These are phyloP conservation scores for Drosophila nigromelanica DNA, from an alignment of 1,140 invertebrate species.

Conservation along the genomic window DNA sequence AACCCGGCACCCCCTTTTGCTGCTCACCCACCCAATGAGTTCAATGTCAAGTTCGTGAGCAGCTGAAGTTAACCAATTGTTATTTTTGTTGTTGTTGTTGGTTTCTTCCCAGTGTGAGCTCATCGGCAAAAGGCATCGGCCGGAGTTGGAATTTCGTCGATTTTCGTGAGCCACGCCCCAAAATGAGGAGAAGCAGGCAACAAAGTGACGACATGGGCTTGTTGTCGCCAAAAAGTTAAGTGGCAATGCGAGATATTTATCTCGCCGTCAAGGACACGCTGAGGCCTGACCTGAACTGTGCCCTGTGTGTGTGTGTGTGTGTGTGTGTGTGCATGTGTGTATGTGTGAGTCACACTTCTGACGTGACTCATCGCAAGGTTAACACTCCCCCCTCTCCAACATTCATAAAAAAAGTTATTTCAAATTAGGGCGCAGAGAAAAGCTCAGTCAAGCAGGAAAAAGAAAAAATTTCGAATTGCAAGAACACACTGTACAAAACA, in stretches of 20 bases:
- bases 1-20: background rate
- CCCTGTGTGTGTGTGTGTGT: slow-evolving; percentile 40
- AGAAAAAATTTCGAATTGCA: slow-evolving; percentile 9
- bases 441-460: slow-evolving; percentile 6
- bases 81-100: slow-evolving; percentile 10
- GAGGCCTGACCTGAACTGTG: slow-evolving; percentile 7
- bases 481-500: background rate
- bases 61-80: slow-evolving; percentile 6
- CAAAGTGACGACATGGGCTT: slow-evolving; percentile 58
- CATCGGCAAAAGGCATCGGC: slow-evolving; percentile 46
- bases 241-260: slow-evolving; percentile 58
- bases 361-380: slow-evolving; percentile 44
- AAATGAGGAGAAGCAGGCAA: slow-evolving; percentile 10
- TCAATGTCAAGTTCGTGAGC: slow-evolving; percentile 70
- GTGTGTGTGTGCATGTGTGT: slow-evolving; percentile 39
- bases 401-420: slow-evolving; percentile 29
- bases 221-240: slow-evolving; percentile 24
- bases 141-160: slow-evolving; percentile 6
- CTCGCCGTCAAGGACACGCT: slow-evolving; percentile 50
- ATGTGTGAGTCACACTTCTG: slow-evolving; percentile 60
- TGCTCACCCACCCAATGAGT: slow-evolving; percentile 2
- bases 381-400: background rate
- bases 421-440: slow-evolving; percentile 30
- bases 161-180: slow-evolving; percentile 48
- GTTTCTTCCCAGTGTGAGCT: slow-evolving; percentile 43